These are phyloP conservation scores for Anabacerthia variegaticeps DNA, from an alignment of 2,797 vertebrate species.

Conservation along the genomic window DNA sequence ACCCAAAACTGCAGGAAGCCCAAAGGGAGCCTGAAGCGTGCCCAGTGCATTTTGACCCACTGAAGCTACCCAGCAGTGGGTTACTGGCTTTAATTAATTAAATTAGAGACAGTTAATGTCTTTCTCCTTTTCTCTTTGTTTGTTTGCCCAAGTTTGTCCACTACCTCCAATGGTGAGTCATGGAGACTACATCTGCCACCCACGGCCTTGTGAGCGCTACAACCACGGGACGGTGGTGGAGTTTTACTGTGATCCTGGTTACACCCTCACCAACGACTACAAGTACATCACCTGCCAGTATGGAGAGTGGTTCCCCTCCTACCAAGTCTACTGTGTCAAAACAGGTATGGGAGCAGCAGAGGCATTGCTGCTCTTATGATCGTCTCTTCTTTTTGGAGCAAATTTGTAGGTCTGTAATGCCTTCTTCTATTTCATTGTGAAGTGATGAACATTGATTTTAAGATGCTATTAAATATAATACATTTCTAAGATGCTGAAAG, in stretches of 20 bases:
- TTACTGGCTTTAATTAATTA: not conserved
- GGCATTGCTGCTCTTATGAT: accelerated
- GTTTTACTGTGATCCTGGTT: constrained; percentile 87
- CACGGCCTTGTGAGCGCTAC: constrained; percentile 84
- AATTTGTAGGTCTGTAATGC: not conserved
- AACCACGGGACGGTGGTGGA: constrained; percentile 87
- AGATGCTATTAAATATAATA: not conserved
- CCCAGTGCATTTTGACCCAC: not conserved
- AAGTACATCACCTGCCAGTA: constrained; percentile 89
- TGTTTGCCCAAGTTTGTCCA: constrained; percentile 81
- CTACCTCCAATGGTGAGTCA: constrained; percentile 86
- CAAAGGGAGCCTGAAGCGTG: not conserved
- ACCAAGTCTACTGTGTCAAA: constrained; percentile 84
- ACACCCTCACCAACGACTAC: constrained; percentile 86
- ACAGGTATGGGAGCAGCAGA: constrained; percentile 71
- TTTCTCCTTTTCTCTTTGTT: constrained; percentile 16
- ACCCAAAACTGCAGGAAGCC: not conserved
- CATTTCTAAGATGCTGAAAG: not conserved
- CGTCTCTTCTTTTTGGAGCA: not conserved
- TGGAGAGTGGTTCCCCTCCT: constrained; percentile 86
- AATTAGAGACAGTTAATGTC: not conserved
- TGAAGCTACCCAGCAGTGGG: not conserved
- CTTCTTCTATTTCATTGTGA: not conserved
- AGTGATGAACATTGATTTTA: not conserved
- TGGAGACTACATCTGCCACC: constrained; percentile 88